Evolutionary conservation across 2,113 vertebrate species (phyloP), one percentile per base, ranked within the genome.

Genomic region (Brachypteracias leptosomus): DNA sequence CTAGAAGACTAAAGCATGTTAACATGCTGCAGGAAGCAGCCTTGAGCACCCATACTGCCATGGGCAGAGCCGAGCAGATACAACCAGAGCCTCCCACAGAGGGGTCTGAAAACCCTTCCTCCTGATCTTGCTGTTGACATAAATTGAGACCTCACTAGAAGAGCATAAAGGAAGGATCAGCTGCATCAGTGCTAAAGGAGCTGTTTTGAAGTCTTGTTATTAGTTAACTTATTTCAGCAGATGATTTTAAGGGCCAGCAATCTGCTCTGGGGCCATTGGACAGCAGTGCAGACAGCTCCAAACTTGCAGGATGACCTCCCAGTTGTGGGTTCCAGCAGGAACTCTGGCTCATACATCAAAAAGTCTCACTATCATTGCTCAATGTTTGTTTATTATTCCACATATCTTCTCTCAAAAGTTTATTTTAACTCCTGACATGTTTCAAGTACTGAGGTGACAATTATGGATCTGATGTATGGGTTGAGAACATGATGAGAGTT

Each of bases 361-460:
- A 52, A 62, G 21, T 46, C 35, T 66, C 1, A 2, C 19, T 74
- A 5, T 46, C 62, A 3, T 73, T 75, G 74, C 71, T 81, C 61
- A 40, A 16, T 44, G 63, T 74, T 92, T 95, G 66, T 93, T 90
- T 93, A 72, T 79, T 76, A 82, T 82, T 86, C 82, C 65, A 85
- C 11, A 17, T 94, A 68, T 44, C 54, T 62, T 73, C 28, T 59
- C 24, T 3, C 28, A 89, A 76, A 82, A 89, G 29, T 95, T 93
- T 90, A 29, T 93, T 93, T 90, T 74, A 61, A 59, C 22, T 83
- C 36, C 51, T 74, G 61, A 47, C 76, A 57, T 28, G 40, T 78
- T 81, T 67, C 63, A 72, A 75, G 47, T 55, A 72, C 72, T 31
- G 44, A 83, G 38, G 9, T 74, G 66, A 74, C 61, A 79, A 79